These are phyloP conservation scores for Tyrannus savana DNA, from an alignment of 2,113 vertebrate species.

Conservation along the genomic window DNA sequence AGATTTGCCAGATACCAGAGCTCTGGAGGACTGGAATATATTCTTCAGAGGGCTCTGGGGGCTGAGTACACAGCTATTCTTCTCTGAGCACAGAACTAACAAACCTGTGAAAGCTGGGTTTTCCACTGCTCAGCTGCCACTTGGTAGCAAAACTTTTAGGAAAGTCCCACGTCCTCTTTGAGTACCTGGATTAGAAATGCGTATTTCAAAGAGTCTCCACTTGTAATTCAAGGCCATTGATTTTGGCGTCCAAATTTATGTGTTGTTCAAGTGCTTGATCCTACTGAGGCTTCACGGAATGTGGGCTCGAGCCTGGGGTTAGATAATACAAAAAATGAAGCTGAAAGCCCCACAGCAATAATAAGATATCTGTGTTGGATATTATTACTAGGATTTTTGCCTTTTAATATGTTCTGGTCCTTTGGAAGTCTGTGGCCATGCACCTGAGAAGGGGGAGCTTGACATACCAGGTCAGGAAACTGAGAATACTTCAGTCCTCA, in stretches of 20 bases:
- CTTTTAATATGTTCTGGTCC: background rate
- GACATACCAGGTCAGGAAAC: background rate
- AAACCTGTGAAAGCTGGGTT: background rate
- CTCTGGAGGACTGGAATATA: slow-evolving; percentile 33
- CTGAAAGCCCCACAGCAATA: background rate
- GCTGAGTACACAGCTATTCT: background rate
- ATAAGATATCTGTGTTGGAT: background rate
- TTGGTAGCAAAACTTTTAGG: background rate
- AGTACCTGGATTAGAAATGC: background rate
- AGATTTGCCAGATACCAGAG: slow-evolving; percentile 37
- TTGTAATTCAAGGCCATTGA: background rate
- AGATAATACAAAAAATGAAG: background rate
- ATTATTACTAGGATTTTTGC: background rate
- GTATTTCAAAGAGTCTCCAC: background rate
- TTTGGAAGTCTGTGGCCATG: background rate
- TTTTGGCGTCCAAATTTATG: background rate
- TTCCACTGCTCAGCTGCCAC: background rate
- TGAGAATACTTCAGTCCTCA: background rate
- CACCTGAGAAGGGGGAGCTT: background rate
- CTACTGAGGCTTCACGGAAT: background rate
- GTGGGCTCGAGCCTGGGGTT: background rate
- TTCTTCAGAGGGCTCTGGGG: slow-evolving; percentile 7
- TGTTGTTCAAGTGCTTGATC: background rate
- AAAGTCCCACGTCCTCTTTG: background rate
- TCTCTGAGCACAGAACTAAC: background rate